phyloP scores from a whole-genome alignment of 1,140 invertebrate species.

The Cotesia glomerata region DNA sequence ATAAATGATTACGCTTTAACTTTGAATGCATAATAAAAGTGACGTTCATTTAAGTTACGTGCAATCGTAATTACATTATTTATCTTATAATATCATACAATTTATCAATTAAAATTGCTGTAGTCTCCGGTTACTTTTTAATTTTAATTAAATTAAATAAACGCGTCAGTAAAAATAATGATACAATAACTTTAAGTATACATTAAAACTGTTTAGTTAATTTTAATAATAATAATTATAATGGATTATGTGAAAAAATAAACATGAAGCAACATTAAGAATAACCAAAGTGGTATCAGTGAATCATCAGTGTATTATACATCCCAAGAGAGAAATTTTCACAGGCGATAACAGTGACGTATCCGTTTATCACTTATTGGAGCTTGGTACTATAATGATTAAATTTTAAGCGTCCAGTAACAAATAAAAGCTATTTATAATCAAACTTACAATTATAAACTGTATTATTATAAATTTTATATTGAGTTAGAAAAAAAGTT shows the following conservation, averaged over 20 bases:
- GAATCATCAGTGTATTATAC: no score
- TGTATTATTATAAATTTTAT: no score
- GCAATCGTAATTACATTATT: not conserved
- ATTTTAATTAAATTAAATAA: no score
- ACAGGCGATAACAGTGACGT: constrained; percentile 14
- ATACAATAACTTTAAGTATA: no score
- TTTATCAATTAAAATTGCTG: not conserved
- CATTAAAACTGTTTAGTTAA: no score
- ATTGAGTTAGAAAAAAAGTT: no score
- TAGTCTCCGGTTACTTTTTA: no score
- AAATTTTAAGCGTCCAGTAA: constrained; percentile 1
- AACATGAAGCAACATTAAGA: not conserved
- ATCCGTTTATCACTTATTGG: constrained; percentile 15
- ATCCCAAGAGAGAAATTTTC: constrained; percentile 18
- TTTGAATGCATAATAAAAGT: not conserved
- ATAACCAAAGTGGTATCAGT: no score
- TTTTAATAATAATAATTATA: no score
- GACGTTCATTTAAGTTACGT: not conserved
- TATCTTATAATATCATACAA: not conserved
- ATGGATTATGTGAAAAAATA: not conserved
- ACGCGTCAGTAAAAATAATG: no score
- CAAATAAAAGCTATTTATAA: not conserved
- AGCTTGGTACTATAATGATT: constrained; percentile 20
- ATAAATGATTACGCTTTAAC: not conserved
- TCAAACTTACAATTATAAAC: not conserved